Conservation (phyloP, 2,888 invertebrate species). For the Iselma pallidipennis region DNA sequence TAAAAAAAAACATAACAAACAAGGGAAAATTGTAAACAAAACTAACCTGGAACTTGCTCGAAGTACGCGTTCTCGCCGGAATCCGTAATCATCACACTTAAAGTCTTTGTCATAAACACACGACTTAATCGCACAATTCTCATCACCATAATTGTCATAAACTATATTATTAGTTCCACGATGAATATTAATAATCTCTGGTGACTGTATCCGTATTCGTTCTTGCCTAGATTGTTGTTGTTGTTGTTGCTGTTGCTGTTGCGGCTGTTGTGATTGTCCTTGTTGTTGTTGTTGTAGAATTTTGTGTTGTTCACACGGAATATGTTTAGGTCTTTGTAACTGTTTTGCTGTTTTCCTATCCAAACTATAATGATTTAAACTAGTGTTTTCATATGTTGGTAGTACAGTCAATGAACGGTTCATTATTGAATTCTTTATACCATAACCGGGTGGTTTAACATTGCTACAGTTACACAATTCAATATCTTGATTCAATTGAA, state of each 20-base stretch:
- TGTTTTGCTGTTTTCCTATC: conserved; percentile 50
- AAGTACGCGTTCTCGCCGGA: conserved; percentile 45
- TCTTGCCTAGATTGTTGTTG: conserved; percentile 9
- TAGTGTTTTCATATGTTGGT: conserved; percentile 46
- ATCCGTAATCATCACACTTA: conserved; percentile 51
- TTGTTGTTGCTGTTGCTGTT: background rate
- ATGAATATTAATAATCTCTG: conserved; percentile 54
- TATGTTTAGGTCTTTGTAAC: conserved; percentile 44
- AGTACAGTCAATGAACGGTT: conserved; percentile 46
- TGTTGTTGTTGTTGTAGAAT: conserved; percentile 14
- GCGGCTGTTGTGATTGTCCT: conserved; percentile 23
- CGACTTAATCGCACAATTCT: conserved; percentile 44
- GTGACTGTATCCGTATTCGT: conserved; percentile 46
- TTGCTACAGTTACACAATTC: conserved; percentile 51
- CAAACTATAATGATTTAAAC: conserved; percentile 56
- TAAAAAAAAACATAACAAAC: background rate
- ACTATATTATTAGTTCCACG: conserved; percentile 45
- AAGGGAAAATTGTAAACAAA: conserved; percentile 3
- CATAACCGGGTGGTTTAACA: conserved; percentile 4
- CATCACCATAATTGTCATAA: conserved; percentile 46
- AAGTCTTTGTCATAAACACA: conserved; percentile 47
- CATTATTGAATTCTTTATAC: conserved; percentile 20
- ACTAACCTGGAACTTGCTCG: conserved; percentile 41
- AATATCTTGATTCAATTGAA: conserved; percentile 40
- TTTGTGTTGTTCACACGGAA: conserved; percentile 56